Conservation (phyloP, 92 coral and sea anemone genomes). For the Porites rus region DNA sequence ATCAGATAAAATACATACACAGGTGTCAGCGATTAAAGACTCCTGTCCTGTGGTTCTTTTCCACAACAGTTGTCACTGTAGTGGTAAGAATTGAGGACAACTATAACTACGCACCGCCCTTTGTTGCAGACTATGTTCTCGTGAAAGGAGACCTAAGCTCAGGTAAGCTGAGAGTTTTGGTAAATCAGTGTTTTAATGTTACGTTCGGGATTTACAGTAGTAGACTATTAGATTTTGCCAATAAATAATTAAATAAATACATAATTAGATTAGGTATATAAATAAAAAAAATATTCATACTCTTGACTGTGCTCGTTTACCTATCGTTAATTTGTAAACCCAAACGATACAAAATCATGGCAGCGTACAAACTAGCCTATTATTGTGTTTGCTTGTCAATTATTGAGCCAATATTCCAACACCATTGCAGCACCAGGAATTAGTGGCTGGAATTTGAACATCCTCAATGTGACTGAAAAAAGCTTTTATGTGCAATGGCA, state of each 20-base stretch:
- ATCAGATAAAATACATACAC: background rate
- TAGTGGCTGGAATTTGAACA: constrained; percentile 4
- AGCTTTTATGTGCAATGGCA: constrained; percentile 18
- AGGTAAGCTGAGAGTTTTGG: background rate
- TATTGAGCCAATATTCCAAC: no score
- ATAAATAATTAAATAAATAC: no score
- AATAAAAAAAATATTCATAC: no score
- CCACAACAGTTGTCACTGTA: background rate
- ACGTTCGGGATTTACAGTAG: no score
- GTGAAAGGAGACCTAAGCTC: background rate
- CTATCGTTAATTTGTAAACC: no score
- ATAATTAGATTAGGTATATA: no score
- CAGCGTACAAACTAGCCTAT: no score
- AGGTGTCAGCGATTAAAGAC: background rate
- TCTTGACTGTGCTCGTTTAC: no score
- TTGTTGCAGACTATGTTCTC: constrained; percentile 1
- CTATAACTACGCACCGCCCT: background rate
- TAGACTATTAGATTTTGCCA: no score
- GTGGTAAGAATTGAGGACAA: background rate
- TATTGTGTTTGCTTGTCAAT: no score
- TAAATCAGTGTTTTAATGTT: background rate
- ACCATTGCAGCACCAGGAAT: background rate
- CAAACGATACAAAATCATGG: no score
- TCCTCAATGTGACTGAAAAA: background rate
- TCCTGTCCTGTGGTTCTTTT: background rate